Conservation (phyloP, 2,797 vertebrate species). For the Sebastes aleutianus region DNA sequence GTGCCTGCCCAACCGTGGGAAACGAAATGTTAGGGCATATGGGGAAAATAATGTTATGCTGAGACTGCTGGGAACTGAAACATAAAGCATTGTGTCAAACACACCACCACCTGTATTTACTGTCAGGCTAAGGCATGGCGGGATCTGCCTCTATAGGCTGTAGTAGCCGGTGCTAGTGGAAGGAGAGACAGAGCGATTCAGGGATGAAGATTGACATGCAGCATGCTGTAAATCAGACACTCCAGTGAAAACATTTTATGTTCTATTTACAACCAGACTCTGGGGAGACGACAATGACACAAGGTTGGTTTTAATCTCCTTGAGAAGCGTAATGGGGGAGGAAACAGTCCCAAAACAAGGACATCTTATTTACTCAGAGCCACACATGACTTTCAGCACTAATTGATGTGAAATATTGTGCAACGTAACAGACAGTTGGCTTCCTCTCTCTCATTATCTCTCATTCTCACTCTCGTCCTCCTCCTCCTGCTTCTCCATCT, state of each 20-base stretch:
- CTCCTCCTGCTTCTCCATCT: slow-evolving; percentile 46
- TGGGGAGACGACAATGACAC: slow-evolving; percentile 45
- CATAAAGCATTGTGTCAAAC: slow-evolving; percentile 36
- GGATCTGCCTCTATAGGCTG: not conserved
- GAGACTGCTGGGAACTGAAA: slow-evolving; percentile 19
- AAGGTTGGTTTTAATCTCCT: slow-evolving; percentile 60
- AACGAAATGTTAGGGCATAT: slow-evolving; percentile 21
- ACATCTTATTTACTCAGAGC: slow-evolving; percentile 65
- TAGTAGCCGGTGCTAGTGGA: not conserved
- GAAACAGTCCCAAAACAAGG: slow-evolving; percentile 56
- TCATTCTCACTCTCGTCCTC: slow-evolving; percentile 44
- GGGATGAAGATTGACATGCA: slow-evolving; percentile 23
- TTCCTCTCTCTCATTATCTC: slow-evolving; percentile 69
- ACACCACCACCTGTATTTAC: slow-evolving; percentile 24
- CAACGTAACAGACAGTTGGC: slow-evolving; percentile 58
- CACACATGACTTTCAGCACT: slow-evolving; percentile 62
- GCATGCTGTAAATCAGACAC: slow-evolving; percentile 37
- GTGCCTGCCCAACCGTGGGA: not conserved
- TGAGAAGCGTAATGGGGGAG: slow-evolving; percentile 48
- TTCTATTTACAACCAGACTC: slow-evolving; percentile 59
- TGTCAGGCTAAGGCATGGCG: slow-evolving; percentile 1
- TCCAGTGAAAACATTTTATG: slow-evolving; percentile 39
- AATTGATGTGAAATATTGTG: slow-evolving; percentile 69
- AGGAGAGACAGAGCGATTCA: slow-evolving; percentile 5
- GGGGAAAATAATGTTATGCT: slow-evolving; percentile 37